phyloP scores from a whole-genome alignment of 2,888 invertebrate genomes.

The Scaptodrosophila latifasciaeformis region DNA sequence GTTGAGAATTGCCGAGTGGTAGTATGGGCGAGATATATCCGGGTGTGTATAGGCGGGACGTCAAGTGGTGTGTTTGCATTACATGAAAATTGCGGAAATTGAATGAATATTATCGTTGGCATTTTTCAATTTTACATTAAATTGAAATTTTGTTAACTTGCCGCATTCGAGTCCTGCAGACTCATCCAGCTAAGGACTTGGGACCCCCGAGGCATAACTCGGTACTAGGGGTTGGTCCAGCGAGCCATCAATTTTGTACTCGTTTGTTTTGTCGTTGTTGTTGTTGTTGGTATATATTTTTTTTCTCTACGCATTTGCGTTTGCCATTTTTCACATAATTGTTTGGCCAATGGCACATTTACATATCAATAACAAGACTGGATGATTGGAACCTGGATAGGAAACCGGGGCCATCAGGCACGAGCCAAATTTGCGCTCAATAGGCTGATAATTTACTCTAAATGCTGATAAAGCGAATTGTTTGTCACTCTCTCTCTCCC shows the following conservation, averaged over 20 bases:
- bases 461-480: constrained; percentile 20
- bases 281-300: too few species aligned
- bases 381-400: too few species aligned
- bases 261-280: too few species aligned
- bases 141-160: constrained; percentile 1
- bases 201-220: background rate
- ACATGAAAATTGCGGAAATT: constrained; percentile 1
- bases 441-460: constrained; percentile 16
- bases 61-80: background rate
- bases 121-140: constrained; percentile 3
- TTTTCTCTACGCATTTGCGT: background rate
- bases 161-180: background rate
- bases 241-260: too few species aligned
- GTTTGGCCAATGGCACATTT: background rate
- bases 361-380: background rate
- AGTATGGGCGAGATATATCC: background rate
- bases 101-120: constrained; percentile 6
- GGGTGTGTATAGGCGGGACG: background rate
- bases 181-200: background rate
- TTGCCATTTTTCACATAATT: background rate
- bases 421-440: constrained; percentile 4
- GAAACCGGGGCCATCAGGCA: too few species aligned
- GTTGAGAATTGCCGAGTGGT: too few species aligned
- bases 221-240: background rate
- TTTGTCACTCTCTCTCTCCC: constrained; percentile 10